A percentile compares a stretch with the other conserved stretches of the same genome.
Conservation (phyloP, 1,140 invertebrate species). For the Pemphigus obesinymphae region DNA sequence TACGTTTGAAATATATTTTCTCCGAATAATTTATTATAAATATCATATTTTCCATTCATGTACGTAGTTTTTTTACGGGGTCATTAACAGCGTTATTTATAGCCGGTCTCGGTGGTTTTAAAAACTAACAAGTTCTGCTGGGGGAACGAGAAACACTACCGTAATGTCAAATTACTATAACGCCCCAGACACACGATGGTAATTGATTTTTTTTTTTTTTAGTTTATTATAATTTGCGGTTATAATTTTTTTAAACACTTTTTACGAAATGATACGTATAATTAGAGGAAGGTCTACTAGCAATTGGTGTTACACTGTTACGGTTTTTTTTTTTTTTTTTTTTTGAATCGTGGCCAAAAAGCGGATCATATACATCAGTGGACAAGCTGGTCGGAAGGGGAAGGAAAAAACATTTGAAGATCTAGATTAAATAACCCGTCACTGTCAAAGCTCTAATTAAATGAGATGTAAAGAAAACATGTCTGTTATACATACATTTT, state of each 20-base stretch:
- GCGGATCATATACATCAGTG: background rate
- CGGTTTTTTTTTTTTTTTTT: too few relatives aligned
- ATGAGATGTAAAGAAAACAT: background rate
- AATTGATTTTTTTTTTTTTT: conserved; percentile 15
- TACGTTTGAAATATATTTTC: too few relatives aligned
- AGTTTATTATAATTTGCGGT: background rate
- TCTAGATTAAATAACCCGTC: conserved; percentile 25
- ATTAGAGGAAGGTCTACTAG: conserved; percentile 13
- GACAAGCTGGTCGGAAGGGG: background rate
- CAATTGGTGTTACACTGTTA: background rate
- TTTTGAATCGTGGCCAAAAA: conserved; percentile 11
- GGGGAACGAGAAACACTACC: background rate
- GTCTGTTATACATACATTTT: background rate
- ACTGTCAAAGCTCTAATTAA: conserved; percentile 21
- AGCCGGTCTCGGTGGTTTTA: background rate
- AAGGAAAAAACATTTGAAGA: background rate
- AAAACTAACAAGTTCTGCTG: conserved; percentile 13
- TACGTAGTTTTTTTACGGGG: background rate
- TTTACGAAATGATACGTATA: conserved; percentile 31
- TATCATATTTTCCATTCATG: background rate
- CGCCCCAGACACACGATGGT: background rate
- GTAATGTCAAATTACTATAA: conserved; percentile 35
- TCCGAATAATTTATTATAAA: too few relatives aligned
- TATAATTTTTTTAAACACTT: conserved; percentile 29
- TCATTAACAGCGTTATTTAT: conserved; percentile 33